Conservation (phyloP, 2,888 invertebrate genomes). For the Apomyelois bistriatella region DNA sequence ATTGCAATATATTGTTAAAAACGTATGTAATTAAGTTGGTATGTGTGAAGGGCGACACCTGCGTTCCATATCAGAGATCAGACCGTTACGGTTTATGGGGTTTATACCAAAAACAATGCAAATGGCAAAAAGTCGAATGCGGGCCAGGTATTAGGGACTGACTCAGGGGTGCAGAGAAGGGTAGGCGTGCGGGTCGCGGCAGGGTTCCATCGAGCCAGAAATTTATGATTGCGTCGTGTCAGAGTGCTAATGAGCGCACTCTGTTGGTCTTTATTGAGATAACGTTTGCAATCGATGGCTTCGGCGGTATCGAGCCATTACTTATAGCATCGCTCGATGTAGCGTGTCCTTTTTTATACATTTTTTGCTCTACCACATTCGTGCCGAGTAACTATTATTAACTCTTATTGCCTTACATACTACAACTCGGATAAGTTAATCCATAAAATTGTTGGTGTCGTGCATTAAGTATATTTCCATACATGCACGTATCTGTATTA, state of each 20-base stretch:
- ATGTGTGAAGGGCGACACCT: conserved; percentile 75
- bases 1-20: conserved; percentile 64
- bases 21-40: conserved; percentile 67
- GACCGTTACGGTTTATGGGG: conserved; percentile 71
- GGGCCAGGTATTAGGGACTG: conserved; percentile 55
- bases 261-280: conserved; percentile 79
- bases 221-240: conserved; percentile 78
- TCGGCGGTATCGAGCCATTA: conserved; percentile 59
- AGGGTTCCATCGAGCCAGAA: conserved; percentile 57
- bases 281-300: conserved; percentile 67
- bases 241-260: conserved; percentile 78
- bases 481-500: conserved; percentile 34
- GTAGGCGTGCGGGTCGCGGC: conserved; percentile 69
- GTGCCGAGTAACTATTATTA: conserved; percentile 67
- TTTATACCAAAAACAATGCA: conserved; percentile 72
- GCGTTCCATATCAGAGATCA: conserved; percentile 67
- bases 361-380: conserved; percentile 57
- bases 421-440: conserved; percentile 53
- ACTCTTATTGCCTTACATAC: conserved; percentile 38
- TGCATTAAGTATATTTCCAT: conserved; percentile 43
- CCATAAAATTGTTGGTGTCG: conserved; percentile 47
- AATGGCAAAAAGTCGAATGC: conserved; percentile 75
- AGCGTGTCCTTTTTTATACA: conserved; percentile 62
- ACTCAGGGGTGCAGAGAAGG: conserved; percentile 53
- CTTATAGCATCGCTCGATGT: conserved; percentile 65